Conservation (phyloP, 2,888 invertebrate species). For the Steromphala cineraria region DNA sequence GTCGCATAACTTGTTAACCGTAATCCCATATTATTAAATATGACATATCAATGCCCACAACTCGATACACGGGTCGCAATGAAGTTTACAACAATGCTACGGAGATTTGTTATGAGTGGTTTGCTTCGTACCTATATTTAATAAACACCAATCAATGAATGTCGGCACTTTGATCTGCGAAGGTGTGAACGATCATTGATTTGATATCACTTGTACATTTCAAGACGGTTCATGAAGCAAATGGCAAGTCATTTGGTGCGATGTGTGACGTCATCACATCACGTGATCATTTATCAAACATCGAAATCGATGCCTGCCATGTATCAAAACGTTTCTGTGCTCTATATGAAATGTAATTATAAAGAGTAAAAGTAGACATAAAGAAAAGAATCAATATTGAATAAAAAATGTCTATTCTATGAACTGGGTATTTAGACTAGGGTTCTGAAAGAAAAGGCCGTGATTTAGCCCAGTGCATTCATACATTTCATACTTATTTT, state of each 20-base stretch:
- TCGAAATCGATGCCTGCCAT: too few relatives aligned
- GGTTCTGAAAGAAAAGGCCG: too few relatives aligned
- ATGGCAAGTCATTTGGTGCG: not conserved
- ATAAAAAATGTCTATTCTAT: too few relatives aligned
- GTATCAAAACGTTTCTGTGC: too few relatives aligned
- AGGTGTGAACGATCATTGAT: not conserved
- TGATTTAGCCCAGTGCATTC: too few relatives aligned
- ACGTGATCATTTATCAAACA: not conserved
- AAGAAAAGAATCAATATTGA: too few relatives aligned
- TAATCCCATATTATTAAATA: conserved; percentile 2
- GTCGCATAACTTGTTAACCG: not conserved
- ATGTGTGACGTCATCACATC: not conserved
- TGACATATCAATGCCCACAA: not conserved
- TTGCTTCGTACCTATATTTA: not conserved
- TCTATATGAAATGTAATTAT: too few relatives aligned
- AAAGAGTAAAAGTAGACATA: too few relatives aligned
- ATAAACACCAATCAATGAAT: not conserved
- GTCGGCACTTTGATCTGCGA: conserved; percentile 4
- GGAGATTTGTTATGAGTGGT: not conserved
- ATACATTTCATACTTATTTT: too few relatives aligned
- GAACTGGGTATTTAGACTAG: too few relatives aligned
- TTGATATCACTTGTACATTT: not conserved
- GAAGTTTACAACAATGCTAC: not conserved
- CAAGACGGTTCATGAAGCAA: not conserved
- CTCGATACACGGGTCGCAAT: not conserved